These are phyloP conservation scores for Isurus oxyrinchus DNA, from an alignment of 2,113 vertebrate genomes.

Conservation along the genomic window DNA sequence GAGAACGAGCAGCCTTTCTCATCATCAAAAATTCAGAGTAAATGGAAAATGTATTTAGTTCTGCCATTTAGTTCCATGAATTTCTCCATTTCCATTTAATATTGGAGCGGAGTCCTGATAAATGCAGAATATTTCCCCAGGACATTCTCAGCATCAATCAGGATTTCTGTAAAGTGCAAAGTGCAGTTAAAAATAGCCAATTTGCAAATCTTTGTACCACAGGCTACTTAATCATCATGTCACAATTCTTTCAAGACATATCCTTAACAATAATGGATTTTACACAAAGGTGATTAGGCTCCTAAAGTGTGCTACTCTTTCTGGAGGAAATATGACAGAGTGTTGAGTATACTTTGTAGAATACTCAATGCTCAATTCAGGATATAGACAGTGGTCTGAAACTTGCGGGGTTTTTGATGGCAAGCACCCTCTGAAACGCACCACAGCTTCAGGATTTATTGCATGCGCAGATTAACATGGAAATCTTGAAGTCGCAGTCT, in stretches of 20 bases:
- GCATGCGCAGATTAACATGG: background rate
- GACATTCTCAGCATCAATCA: conserved; percentile 8
- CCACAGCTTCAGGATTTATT: background rate
- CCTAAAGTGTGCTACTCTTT: background rate
- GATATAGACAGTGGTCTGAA: background rate
- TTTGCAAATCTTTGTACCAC: conserved; percentile 23
- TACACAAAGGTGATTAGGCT: conserved; percentile 24
- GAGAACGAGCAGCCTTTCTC: background rate
- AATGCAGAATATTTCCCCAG: background rate
- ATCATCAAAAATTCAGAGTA: background rate
- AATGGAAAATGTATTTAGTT: background rate
- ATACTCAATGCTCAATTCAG: background rate
- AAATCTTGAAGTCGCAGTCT: background rate
- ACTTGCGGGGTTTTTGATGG: no score
- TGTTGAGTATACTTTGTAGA: background rate
- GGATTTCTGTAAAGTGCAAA: background rate
- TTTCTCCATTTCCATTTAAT: background rate
- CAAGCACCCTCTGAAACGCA: no score
- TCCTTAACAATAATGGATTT: conserved; percentile 17
- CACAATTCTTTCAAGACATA: conserved; percentile 19
- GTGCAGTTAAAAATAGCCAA: conserved; percentile 18
- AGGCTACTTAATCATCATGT: conserved; percentile 19
- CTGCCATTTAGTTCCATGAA: background rate
- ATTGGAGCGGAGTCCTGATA: background rate
- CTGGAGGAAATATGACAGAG: background rate